A percentile compares a stretch with the other conserved stretches of the same genome.
Evolutionary conservation across 2,888 invertebrate genomes (phyloP).

Genomic region (Amorpha juglandis): DNA sequence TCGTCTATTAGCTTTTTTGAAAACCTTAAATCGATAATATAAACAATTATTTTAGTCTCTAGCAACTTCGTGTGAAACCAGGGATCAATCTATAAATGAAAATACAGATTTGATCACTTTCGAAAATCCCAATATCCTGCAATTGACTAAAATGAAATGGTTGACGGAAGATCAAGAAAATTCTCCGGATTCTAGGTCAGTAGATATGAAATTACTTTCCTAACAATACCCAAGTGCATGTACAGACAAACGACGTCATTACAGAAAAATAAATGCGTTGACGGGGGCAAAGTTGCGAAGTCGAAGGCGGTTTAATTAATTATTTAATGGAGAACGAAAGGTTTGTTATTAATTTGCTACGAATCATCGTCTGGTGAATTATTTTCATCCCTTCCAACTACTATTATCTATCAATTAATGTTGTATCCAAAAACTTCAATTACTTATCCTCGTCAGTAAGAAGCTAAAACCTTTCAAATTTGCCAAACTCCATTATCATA

Average conservation of each 20-base stretch:
- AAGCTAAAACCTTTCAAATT: too few species aligned
- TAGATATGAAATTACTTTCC: constrained; percentile 25
- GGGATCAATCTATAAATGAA: constrained; percentile 45
- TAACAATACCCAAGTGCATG: constrained; percentile 29
- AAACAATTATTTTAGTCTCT: constrained; percentile 41
- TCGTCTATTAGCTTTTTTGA: background rate
- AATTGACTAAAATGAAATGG: constrained; percentile 77
- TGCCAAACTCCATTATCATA: too few species aligned
- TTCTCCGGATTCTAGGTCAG: constrained; percentile 67
- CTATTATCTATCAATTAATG: too few species aligned
- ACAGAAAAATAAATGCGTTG: constrained; percentile 71
- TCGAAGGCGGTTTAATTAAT: constrained; percentile 27
- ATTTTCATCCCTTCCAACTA: too few species aligned
- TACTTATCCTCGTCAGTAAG: too few species aligned
- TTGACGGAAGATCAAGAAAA: constrained; percentile 62
- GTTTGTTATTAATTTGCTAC: constrained; percentile 11
- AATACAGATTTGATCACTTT: constrained; percentile 36
- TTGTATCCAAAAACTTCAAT: too few species aligned
- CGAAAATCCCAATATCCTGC: constrained; percentile 62
- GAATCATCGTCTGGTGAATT: background rate
- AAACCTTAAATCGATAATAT: background rate
- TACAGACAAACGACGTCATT: constrained; percentile 62
- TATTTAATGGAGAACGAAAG: background rate
- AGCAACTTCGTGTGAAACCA: constrained; percentile 45
- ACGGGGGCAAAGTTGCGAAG: constrained; percentile 61